Percentiles rank a stretch among this genome's conserved stretches.
These are phyloP conservation scores for Pogonomyrmex californicus DNA, from an alignment of 1,140 invertebrate species.

Conservation along the genomic window DNA sequence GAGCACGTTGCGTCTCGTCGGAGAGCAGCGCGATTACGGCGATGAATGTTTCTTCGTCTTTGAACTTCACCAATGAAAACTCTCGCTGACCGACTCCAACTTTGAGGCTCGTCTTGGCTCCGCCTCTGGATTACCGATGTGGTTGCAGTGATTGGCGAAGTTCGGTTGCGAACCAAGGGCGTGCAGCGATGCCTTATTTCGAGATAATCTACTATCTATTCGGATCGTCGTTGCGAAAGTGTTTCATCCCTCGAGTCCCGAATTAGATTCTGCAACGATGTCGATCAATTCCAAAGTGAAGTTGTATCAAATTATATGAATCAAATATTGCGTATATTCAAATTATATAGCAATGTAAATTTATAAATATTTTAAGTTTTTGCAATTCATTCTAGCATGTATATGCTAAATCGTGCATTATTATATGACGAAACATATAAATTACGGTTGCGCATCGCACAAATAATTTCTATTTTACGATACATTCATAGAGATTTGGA, in stretches of 20 bases:
- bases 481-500: background rate
- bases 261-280: background rate
- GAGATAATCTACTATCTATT: background rate
- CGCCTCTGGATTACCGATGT: conserved; percentile 47
- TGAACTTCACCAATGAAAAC: conserved; percentile 46
- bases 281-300: background rate
- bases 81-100: conserved; percentile 45
- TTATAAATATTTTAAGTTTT: background rate
- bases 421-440: background rate
- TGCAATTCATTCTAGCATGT: background rate
- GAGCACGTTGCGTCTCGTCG: conserved; percentile 48
- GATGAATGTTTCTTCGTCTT: conserved; percentile 53
- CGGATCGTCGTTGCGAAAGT: background rate
- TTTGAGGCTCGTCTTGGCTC: conserved; percentile 44
- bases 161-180: conserved; percentile 14
- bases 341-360: background rate
- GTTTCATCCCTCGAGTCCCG: background rate
- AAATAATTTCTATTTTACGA: background rate
- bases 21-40: background rate
- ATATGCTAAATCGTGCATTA: background rate
- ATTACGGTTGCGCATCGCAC: background rate
- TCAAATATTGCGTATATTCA: background rate
- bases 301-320: background rate
- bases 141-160: conserved; percentile 34
- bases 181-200: background rate